These are phyloP conservation scores for Pheosia gnoma DNA, from an alignment of 2,888 invertebrate genomes.

Conservation along the genomic window DNA sequence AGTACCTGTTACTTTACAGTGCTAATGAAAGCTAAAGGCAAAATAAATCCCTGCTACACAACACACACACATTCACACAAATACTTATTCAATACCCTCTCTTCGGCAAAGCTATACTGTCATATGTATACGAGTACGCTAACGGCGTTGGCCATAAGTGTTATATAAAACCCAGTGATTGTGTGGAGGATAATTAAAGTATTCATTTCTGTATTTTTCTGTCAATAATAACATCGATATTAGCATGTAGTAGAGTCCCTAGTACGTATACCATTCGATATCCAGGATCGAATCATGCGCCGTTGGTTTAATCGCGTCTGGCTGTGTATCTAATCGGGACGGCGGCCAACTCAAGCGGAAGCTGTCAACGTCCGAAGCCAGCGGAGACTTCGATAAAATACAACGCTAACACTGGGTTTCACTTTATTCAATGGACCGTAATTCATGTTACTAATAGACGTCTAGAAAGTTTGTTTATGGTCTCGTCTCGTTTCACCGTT, in stretches of 20 bases:
- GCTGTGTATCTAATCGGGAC: constrained; percentile 50
- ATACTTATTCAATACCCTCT: too few species aligned
- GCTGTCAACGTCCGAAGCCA: constrained; percentile 45
- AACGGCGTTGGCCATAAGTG: too few species aligned
- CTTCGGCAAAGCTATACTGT: too few species aligned
- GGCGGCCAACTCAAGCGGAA: constrained; percentile 49
- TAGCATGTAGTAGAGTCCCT: background rate
- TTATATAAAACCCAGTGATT: too few species aligned
- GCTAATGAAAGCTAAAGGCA: too few species aligned
- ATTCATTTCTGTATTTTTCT: too few species aligned
- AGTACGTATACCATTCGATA: constrained; percentile 15
- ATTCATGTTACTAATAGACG: constrained; percentile 5
- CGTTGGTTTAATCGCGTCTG: constrained; percentile 29
- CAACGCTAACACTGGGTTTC: constrained; percentile 19
- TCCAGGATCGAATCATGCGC: constrained; percentile 30
- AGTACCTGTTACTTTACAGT: too few species aligned
- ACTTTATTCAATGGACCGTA: constrained; percentile 19
- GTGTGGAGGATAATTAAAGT: too few species aligned
- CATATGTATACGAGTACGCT: too few species aligned
- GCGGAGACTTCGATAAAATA: constrained; percentile 8
- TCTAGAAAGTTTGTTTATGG: constrained; percentile 3
- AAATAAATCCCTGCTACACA: too few species aligned
- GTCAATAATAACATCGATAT: too few species aligned
- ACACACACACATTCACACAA: too few species aligned
- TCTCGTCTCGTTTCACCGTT: constrained; percentile 6